Conservation (phyloP, 2,797 vertebrate species). For the Chiloscyllium punctatum region DNA sequence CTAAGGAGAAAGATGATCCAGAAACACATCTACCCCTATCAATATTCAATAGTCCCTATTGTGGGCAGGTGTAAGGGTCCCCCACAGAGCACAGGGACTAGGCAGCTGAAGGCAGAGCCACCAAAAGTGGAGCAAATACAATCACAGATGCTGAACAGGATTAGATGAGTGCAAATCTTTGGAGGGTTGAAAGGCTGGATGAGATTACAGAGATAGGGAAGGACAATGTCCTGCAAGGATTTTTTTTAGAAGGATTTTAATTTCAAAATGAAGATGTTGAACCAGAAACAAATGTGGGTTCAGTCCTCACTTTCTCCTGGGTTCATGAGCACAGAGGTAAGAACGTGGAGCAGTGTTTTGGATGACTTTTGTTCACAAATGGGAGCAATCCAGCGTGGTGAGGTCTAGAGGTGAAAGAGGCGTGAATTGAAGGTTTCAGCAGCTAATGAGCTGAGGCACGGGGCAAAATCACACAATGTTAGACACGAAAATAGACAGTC, state of each 20-base stretch:
- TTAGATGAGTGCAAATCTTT: too few relatives aligned
- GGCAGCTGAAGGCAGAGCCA: neutral
- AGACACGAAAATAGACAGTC: neutral
- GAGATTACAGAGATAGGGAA: neutral
- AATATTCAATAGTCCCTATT: neutral
- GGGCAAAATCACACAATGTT: neutral
- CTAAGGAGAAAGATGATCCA: neutral
- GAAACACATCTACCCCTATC: neutral
- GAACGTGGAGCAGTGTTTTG: neutral
- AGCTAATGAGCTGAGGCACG: neutral
- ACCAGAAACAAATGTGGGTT: neutral
- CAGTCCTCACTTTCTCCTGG: too few relatives aligned
- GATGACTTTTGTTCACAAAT: neutral
- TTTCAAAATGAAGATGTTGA: neutral
- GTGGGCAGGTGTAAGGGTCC: neutral
- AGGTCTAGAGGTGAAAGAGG: neutral
- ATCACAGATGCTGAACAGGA: neutral
- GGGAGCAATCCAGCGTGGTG: neutral
- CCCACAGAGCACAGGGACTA: neutral
- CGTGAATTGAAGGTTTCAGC: neutral
- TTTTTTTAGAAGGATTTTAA: neutral
- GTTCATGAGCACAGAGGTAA: neutral
- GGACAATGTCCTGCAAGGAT: neutral
- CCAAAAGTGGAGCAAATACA: neutral
- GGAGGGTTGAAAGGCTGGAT: neutral